Conservation (phyloP, 1,140 invertebrate species). For the Penaeus chinensis region DNA sequence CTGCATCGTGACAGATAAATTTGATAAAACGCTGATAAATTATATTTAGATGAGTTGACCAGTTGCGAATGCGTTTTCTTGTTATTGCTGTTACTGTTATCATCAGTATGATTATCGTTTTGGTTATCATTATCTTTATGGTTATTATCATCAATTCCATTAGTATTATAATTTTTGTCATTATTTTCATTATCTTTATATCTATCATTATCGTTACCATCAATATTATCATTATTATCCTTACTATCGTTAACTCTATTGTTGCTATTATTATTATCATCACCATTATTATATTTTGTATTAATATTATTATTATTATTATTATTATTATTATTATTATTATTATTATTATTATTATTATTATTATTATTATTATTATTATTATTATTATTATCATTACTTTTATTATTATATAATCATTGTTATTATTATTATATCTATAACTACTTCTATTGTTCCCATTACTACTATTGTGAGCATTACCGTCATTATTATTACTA, state of each 20-base stretch:
- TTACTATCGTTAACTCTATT: not conserved
- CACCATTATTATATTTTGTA: not conserved
- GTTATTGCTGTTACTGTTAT: not conserved
- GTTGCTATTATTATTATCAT: slow-evolving; percentile 7
- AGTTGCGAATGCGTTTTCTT: too few species aligned
- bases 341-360: too few species aligned
- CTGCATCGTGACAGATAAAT: too few species aligned
- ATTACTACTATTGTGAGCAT: slow-evolving; percentile 1
- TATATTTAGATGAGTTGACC: too few species aligned
- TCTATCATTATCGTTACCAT: not conserved
- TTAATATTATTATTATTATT: too few species aligned
- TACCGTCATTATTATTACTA: not conserved
- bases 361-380: too few species aligned
- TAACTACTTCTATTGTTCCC: too few species aligned
- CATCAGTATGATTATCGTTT: not conserved
- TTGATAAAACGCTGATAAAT: too few species aligned
- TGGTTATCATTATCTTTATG: not conserved
- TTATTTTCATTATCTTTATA: not conserved
- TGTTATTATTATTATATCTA: too few species aligned
- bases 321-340: too few species aligned
- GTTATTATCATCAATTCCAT: not conserved
- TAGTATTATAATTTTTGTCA: not conserved
- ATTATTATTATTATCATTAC: too few species aligned
- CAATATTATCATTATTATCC: not conserved
- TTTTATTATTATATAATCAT: too few species aligned